Percentiles rank a stretch among this genome's conserved stretches.
phyloP scores from a whole-genome alignment of 2,888 invertebrate species.

The Automeris io region DNA sequence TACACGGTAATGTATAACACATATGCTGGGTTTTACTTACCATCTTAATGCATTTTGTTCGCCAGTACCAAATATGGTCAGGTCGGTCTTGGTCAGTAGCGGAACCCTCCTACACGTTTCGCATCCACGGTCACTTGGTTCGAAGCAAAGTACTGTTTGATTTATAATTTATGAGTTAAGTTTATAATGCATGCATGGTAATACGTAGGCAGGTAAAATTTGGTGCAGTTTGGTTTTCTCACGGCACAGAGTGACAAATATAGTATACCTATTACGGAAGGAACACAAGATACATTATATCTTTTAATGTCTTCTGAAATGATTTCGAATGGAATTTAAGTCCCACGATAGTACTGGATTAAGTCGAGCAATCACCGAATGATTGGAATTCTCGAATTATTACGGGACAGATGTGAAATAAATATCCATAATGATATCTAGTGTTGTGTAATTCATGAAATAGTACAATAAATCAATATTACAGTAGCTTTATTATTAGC shows the following conservation, averaged over 20 bases:
- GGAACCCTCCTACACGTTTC: constrained; percentile 22
- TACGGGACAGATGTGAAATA: too few relatives aligned
- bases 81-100: constrained; percentile 20
- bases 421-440: too few relatives aligned
- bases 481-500: too few relatives aligned
- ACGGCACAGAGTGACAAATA: background rate
- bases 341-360: too few relatives aligned
- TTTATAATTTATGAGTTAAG: constrained; percentile 4
- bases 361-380: too few relatives aligned
- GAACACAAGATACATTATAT: too few relatives aligned
- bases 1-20: constrained; percentile 11
- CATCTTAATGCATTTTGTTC: constrained; percentile 3
- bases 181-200: constrained; percentile 1
- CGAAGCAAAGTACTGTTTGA: constrained; percentile 1
- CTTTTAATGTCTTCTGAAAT: too few relatives aligned
- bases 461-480: too few relatives aligned
- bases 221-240: background rate
- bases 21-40: constrained; percentile 6
- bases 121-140: constrained; percentile 23
- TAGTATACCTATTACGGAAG: too few relatives aligned
- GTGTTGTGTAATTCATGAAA: too few relatives aligned
- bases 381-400: too few relatives aligned
- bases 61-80: constrained; percentile 10
- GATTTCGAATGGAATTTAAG: too few relatives aligned
- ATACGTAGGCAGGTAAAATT: background rate